Percentiles rank a stretch among this genome's conserved stretches.
Evolutionary conservation across 1,140 invertebrate genomes (phyloP).

Genomic region (Oedothorax gibbosus): DNA sequence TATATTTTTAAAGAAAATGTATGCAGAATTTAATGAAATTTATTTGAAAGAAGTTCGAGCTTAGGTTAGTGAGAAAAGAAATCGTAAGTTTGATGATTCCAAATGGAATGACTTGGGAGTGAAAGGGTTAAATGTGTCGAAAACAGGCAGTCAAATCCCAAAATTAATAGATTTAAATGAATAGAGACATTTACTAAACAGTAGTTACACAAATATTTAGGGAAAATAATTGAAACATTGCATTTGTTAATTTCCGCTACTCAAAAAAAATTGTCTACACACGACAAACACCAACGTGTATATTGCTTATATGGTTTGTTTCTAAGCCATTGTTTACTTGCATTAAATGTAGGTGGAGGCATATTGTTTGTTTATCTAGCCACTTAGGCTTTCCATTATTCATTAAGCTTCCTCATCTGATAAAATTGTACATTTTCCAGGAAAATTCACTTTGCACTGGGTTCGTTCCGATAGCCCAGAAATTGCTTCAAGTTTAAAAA

Average conservation of each 20-base stretch:
- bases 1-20: no score
- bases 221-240: background rate
- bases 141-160: no score
- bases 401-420: constrained; percentile 18
- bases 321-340: background rate
- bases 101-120: no score
- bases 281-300: no score
- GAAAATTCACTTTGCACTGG: background rate
- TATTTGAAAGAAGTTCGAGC: no score
- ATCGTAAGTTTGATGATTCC: no score
- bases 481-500: constrained; percentile 10
- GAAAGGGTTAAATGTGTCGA: no score
- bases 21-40: no score
- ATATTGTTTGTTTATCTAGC: constrained; percentile 10
- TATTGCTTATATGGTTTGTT: background rate
- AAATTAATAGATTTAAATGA: no score
- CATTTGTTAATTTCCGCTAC: no score
- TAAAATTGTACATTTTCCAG: background rate
- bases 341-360: background rate
- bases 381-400: background rate
- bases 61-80: no score
- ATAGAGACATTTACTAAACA: background rate
- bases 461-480: background rate
- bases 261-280: no score
- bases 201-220: background rate